A percentile compares a stretch with the other conserved stretches of the same genome.
phyloP scores from a whole-genome alignment of 37 sponge, comb jelly and placozoan species.

The Chondrilla cf. caribensis region DNA sequence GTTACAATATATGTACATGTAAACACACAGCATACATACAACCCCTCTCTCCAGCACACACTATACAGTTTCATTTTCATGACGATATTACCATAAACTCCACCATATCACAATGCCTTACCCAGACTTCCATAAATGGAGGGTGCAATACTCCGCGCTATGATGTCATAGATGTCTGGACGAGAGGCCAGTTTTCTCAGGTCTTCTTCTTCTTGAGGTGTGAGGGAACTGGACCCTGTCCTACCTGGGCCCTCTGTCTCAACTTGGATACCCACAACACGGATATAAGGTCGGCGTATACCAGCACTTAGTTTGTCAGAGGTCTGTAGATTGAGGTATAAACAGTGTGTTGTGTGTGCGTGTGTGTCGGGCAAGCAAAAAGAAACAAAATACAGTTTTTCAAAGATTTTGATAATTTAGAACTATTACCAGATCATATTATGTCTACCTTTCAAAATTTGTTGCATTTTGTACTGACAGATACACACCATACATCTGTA shows the following conservation, averaged over 20 bases:
- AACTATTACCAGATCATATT: too few relatives aligned
- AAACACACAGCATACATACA: too few relatives aligned
- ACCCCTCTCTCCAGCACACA: too few relatives aligned
- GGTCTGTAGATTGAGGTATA: neutral
- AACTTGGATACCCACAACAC: slow-evolving; percentile 91
- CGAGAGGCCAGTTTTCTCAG: slow-evolving; percentile 74
- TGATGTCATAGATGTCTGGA: slow-evolving; percentile 82
- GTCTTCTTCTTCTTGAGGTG: slow-evolving; percentile 91
- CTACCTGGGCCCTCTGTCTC: slow-evolving; percentile 88
- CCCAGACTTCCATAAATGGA: slow-evolving; percentile 97
- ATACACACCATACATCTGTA: too few relatives aligned
- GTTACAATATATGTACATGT: too few relatives aligned
- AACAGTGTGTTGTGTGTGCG: neutral
- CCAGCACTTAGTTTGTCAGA: slow-evolving; percentile 77
- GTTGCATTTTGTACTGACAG: too few relatives aligned
- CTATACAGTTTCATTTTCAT: too few relatives aligned
- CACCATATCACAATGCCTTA: too few relatives aligned
- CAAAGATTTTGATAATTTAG: too few relatives aligned
- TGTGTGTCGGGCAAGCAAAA: neutral
- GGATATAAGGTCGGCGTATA: slow-evolving; percentile 90
- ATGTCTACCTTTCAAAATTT: too few relatives aligned
- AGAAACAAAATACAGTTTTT: neutral
- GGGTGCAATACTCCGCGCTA: slow-evolving; percentile 86
- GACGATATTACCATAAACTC: too few relatives aligned
- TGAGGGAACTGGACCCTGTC: slow-evolving; percentile 52